Evolutionary conservation across 2,888 invertebrate species (phyloP).

Genomic region (Caenorhabditis panamensis): DNA sequence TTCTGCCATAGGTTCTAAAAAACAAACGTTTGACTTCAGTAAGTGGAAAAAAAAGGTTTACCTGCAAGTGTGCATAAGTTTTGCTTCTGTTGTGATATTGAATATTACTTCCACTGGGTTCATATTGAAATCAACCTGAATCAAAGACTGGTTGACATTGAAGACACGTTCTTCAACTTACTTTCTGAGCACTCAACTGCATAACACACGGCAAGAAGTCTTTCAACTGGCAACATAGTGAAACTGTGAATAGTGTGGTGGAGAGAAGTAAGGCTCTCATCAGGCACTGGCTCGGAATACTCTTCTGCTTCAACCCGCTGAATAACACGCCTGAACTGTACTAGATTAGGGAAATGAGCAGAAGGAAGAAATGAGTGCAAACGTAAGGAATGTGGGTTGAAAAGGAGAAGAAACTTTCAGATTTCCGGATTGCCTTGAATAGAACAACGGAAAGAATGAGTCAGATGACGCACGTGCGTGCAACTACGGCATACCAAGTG

Average conservation of each 20-base stretch:
- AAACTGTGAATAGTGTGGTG: constrained; percentile 40
- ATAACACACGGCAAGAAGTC: constrained; percentile 72
- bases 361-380: not conserved
- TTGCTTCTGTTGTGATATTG: constrained; percentile 72
- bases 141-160: not conserved
- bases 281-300: constrained; percentile 6
- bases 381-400: constrained; percentile 15
- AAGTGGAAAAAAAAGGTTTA: constrained; percentile 12
- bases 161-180: constrained; percentile 1
- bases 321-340: constrained; percentile 48
- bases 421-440: constrained; percentile 28
- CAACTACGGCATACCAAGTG: constrained; percentile 34
- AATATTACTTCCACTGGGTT: constrained; percentile 73
- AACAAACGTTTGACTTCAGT: too few species aligned
- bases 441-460: constrained; percentile 27
- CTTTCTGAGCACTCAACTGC: constrained; percentile 65
- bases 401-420: not conserved
- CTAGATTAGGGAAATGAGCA: constrained; percentile 2
- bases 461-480: constrained; percentile 53
- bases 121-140: constrained; percentile 68
- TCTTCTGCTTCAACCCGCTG: constrained; percentile 38
- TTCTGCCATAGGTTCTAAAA: constrained; percentile 64
- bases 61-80: constrained; percentile 73
- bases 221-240: constrained; percentile 64
- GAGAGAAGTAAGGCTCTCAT: constrained; percentile 34